phyloP scores from a whole-genome alignment of 2,888 invertebrate genomes.

The Hetaerina titia region DNA sequence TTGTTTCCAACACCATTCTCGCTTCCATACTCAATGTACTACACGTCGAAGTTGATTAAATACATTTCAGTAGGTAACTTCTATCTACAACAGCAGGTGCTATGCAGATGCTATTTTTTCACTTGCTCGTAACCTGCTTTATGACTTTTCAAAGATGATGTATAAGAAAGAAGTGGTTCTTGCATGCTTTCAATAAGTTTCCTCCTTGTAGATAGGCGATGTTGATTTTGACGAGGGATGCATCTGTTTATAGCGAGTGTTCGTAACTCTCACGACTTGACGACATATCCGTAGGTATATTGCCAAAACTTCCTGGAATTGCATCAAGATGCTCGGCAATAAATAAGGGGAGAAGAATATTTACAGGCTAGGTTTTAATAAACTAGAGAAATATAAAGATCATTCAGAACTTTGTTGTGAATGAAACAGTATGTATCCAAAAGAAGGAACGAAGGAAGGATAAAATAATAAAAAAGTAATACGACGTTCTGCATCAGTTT shows the following conservation, averaged over 20 bases:
- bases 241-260: neutral
- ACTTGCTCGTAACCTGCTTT: neutral
- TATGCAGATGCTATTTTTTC: neutral
- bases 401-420: neutral
- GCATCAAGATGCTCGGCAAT: too few species aligned
- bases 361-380: neutral
- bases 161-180: neutral
- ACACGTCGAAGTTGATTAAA: neutral
- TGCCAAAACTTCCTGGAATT: neutral
- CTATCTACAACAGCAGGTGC: neutral
- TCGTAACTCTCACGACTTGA: neutral
- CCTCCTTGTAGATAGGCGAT: too few species aligned
- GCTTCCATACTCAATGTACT: neutral
- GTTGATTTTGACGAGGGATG: constrained; percentile 4
- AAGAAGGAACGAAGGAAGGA: too few species aligned
- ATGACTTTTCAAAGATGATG: constrained; percentile 14
- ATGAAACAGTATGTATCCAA: neutral
- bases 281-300: neutral
- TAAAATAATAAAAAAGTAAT: too few species aligned
- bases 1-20: too few species aligned
- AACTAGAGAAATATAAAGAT: neutral
- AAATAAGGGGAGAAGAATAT: neutral
- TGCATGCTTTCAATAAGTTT: constrained; percentile 24
- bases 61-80: neutral
- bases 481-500: too few species aligned